Base-by-base conservation (phyloP, 2,797 vertebrate genomes). In the Silurus lanzhouensis region DNA sequence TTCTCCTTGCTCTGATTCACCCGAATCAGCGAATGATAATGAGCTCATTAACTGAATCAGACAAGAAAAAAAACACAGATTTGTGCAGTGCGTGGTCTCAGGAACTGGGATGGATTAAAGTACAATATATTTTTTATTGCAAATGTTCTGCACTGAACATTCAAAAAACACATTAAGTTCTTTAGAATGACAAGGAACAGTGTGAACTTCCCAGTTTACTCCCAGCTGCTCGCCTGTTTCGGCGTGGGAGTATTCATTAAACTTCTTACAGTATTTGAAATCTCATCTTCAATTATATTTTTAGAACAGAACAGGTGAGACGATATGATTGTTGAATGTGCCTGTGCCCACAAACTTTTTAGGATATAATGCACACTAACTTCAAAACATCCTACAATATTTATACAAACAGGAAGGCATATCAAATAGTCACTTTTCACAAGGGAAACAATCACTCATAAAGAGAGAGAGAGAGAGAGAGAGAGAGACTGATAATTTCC, bases 1-100 rank as follows among this genome's bases (percentile, higher is more conserved):
- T 38, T 60, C 20, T 77, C 5, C 57, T 77, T 77, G 27, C 55
- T 76, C 74, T 20, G 74, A 58, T 76, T 76, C 52, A 58, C 74
- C 74, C 31, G 25, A 57, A 14, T 75, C 72, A 75, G 25, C 17
- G 27, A 1, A 58, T 31, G n/a, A 19, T 27, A 27, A 57, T 58
- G 25, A 31, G 15, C n/a, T 17, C 52, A 31, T 76, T 76, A 27
- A 1, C 55, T 31, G 8, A 58, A 58, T 19, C 15, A 57, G 25
- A 76, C 38, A 38, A 5, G 38, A 38, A 76, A 19, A n/a, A 55
- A 74, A 48, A 1, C n/a, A 55, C 6, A 55, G 15, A 25, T 7
- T 22, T 74, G 46, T 52, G 22, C 5, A 8, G 14, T 31, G 27
- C 13, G 17, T 46, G 70, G 44, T 72, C 44, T 48, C 20, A 6